Evolutionary conservation across 2,797 vertebrate genomes (phyloP).

Genomic region (Eidolon dupreanum): DNA sequence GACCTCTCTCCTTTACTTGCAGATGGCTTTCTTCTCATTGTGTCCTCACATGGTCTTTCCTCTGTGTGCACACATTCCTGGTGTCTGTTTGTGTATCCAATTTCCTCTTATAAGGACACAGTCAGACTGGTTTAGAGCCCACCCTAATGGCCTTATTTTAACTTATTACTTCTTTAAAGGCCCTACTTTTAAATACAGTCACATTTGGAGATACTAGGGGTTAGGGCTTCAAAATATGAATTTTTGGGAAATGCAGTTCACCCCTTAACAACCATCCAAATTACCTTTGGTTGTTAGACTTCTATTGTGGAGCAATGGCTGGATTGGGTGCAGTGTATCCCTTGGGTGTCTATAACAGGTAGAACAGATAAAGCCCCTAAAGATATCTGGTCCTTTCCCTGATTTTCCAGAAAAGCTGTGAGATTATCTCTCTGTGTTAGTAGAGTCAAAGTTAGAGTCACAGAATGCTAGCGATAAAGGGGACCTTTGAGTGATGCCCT

Average conservation of each 20-base stretch:
- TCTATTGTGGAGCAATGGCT: not conserved
- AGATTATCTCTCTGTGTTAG: not conserved
- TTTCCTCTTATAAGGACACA: not conserved
- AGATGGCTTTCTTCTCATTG: not conserved
- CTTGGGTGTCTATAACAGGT: not conserved
- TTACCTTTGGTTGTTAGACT: not conserved
- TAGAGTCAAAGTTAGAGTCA: not conserved
- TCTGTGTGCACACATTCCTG: accelerated
- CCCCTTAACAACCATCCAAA: not conserved
- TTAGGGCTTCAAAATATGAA: not conserved
- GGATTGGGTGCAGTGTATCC: not conserved
- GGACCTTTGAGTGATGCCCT: not conserved
- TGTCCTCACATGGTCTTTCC: not conserved
- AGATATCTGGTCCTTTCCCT: not conserved
- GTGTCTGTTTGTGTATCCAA: not conserved
- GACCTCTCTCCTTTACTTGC: not conserved
- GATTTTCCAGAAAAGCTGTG: not conserved
- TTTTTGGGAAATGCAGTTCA: not conserved
- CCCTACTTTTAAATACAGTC: not conserved
- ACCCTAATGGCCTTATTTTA: not conserved
- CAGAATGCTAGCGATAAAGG: not conserved
- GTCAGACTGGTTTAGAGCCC: not conserved
- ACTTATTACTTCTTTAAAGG: not conserved
- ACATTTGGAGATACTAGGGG: not conserved
- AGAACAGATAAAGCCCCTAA: not conserved